phyloP scores from a whole-genome alignment of 1,140 invertebrate genomes.

The Lucilia sericata region DNA sequence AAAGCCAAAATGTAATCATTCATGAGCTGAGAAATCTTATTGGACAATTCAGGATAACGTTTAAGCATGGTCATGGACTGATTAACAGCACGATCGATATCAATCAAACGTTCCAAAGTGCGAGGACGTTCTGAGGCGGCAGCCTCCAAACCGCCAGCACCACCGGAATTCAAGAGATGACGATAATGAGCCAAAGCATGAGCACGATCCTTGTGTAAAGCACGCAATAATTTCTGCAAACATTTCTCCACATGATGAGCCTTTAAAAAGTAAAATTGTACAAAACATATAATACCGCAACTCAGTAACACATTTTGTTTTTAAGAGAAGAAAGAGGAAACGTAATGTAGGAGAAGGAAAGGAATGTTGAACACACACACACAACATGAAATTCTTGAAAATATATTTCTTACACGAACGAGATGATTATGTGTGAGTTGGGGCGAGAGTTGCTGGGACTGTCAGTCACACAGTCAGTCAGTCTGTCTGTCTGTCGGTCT shows the following conservation, averaged over 20 bases:
- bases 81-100: constrained; percentile 93
- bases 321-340: no score
- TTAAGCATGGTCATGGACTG: constrained; percentile 90
- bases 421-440: neutral
- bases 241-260: constrained; percentile 93
- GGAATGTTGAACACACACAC: no score
- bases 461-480: no score
- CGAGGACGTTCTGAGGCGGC: constrained; percentile 88
- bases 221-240: constrained; percentile 87
- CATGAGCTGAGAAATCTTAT: constrained; percentile 89
- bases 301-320: no score
- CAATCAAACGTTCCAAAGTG: constrained; percentile 85
- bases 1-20: constrained; percentile 87
- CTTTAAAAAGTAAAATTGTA: constrained; percentile 66
- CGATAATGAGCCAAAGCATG: constrained; percentile 96
- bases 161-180: constrained; percentile 84
- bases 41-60: constrained; percentile 85
- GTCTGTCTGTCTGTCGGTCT: no score
- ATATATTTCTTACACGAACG: neutral
- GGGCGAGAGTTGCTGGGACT: neutral
- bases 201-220: constrained; percentile 93
- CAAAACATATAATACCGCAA: neutral
- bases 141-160: constrained; percentile 78
- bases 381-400: no score
- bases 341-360: no score